A percentile compares a stretch with the other conserved stretches of the same genome.
phyloP scores from a whole-genome alignment of 2,888 invertebrate species.

The Carabus problematicus region DNA sequence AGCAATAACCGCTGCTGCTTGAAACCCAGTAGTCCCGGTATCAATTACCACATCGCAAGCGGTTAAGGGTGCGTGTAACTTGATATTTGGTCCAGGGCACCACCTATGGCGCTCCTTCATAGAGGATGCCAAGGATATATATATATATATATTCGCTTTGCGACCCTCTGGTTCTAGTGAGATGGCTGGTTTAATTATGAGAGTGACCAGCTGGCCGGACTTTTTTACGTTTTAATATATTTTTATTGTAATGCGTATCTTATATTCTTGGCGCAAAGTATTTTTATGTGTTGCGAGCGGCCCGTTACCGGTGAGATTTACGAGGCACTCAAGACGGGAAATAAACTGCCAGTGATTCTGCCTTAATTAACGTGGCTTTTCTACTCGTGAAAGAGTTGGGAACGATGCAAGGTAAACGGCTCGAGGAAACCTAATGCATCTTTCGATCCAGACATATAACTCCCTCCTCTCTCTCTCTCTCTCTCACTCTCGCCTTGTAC shows the following conservation, averaged over 20 bases:
- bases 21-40: no score
- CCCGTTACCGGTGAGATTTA: slow-evolving; percentile 25
- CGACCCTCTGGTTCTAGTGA: neutral
- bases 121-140: no score
- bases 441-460: slow-evolving; percentile 4
- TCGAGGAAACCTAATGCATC: slow-evolving; percentile 4
- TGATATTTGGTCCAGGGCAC: neutral
- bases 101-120: neutral
- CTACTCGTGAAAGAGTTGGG: slow-evolving; percentile 30
- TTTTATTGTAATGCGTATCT: slow-evolving; percentile 35
- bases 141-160: no score
- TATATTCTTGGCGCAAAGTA: slow-evolving; percentile 29
- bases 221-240: slow-evolving; percentile 41
- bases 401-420: neutral
- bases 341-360: slow-evolving; percentile 44
- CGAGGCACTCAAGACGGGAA: slow-evolving; percentile 28
- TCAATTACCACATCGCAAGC: no score
- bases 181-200: slow-evolving; percentile 36
- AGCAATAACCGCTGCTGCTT: no score
- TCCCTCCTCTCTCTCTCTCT: no score
- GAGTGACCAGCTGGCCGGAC: neutral
- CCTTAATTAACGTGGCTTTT: slow-evolving; percentile 43
- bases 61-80: no score
- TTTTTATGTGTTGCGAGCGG: slow-evolving; percentile 32
- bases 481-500: no score